Conservation (phyloP, 1,140 invertebrate genomes). For the Drosophila auraria region DNA sequence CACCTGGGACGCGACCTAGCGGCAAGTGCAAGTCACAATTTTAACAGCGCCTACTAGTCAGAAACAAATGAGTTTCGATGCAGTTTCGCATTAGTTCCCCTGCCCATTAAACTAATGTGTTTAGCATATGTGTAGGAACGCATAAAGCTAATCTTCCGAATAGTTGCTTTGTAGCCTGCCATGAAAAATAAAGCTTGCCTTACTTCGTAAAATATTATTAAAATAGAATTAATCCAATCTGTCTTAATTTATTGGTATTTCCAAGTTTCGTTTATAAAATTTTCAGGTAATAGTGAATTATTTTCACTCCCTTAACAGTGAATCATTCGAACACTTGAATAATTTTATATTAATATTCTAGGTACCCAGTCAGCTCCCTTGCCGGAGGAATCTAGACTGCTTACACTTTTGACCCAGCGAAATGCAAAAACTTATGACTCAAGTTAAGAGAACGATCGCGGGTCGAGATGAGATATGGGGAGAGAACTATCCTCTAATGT, state of each 20-base stretch:
- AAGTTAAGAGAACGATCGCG: conserved; percentile 5
- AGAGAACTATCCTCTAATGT: conserved; percentile 31
- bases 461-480: conserved; percentile 31
- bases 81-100: conserved; percentile 2
- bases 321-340: neutral
- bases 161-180: neutral
- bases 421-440: conserved; percentile 22
- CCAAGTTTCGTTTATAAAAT: neutral
- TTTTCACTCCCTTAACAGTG: neutral
- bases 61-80: conserved; percentile 12
- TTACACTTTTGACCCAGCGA: conserved; percentile 15
- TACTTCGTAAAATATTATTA: neutral
- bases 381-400: conserved; percentile 10
- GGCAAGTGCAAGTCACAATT: neutral
- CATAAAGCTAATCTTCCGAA: neutral
- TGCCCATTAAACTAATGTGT: neutral
- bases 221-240: neutral
- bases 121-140: neutral
- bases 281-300: neutral
- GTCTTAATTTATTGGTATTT: neutral
- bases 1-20: conserved; percentile 20
- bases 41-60: conserved; percentile 9
- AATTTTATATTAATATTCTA: conserved; percentile 9
- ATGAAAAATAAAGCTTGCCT: neutral
- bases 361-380: neutral